phyloP scores from a whole-genome alignment of 2,113 vertebrate species.

The Podarcis raffonei region DNA sequence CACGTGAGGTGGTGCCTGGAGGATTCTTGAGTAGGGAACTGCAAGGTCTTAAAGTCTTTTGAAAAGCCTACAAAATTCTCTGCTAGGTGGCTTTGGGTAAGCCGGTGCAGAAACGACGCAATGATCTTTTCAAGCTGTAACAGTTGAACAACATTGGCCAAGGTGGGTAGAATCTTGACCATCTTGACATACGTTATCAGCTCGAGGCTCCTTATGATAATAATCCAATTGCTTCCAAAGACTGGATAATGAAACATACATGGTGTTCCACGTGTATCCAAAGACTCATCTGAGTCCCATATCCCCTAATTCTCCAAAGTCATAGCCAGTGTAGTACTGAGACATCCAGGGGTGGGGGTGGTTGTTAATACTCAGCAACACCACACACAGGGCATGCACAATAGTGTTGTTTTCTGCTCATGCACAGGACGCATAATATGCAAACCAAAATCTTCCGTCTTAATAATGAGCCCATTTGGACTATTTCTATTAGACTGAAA shows the following conservation, averaged over 20 bases:
- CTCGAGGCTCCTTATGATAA: rapidly evolving
- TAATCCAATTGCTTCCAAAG: too few species aligned
- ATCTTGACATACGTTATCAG: background rate
- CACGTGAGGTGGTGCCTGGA: constrained; percentile 17
- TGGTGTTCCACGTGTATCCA: background rate
- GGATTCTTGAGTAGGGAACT: constrained; percentile 12
- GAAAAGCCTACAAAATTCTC: background rate
- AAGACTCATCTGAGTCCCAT: background rate
- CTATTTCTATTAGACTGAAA: background rate
- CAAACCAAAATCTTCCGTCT: background rate
- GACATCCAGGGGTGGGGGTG: background rate
- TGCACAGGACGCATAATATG: background rate
- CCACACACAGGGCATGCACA: background rate
- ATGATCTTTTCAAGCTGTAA: background rate
- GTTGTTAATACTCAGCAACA: background rate
- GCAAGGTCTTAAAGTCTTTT: constrained; percentile 1
- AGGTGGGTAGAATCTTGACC: background rate
- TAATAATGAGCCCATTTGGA: background rate
- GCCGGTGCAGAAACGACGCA: background rate
- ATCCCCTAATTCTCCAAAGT: too few species aligned
- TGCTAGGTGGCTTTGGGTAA: background rate
- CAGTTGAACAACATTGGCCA: rapidly evolving
- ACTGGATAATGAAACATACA: too few species aligned
- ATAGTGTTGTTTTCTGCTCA: background rate
- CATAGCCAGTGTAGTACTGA: background rate